Evolutionary conservation across 2,113 vertebrate genomes (phyloP), one percentile per base, ranked within the genome.

Genomic region (Indicator indicator): DNA sequence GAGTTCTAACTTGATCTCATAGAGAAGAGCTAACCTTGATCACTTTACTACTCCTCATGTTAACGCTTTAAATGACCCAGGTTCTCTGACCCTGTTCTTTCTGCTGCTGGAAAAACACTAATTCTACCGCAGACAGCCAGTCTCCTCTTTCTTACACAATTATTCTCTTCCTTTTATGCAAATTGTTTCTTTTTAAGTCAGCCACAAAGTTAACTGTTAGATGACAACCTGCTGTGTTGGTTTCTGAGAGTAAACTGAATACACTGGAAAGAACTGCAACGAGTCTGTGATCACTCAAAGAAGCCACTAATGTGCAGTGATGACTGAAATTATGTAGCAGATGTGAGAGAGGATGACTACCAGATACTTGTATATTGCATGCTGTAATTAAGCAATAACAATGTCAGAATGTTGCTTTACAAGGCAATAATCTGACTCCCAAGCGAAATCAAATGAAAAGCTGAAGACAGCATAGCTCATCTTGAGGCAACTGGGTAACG

Each of bases 371-470:
- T 86, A 27, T 84, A 83, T 62, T 40, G 72, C 12, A 5, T 67
- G 46, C 44, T 83, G 72, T 86, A 97, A 97, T 95, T 90, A 95
- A 94, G 90, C 73, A 82, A 75, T 96, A 94, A 92, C 75, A 71
- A 75, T 95, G 83, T 94, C 83, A 86, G 79, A 95, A 67, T 83
- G 50, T 73, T 90, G 91, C 93, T 94, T 96, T 95, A 95, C 90
- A 86, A 93, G 88, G 88, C 90, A 94, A 92, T 96, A 88, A 96
- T 92, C 70, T 84, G 79, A 46, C 58, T 96, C 91, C 94, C 88
- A 78, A 96, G 83, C 88, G 91, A 83, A 97, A 96, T 88, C 67
- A 95, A 94, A 88, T 86, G 86, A 88, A 89, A 94, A 91, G 70
- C 87, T 95, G 82, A 89, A 94, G 70, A 76, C 91, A 94, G 55